Evolutionary conservation across 2,888 invertebrate genomes (phyloP).

Genomic region (Colletes collaris): DNA sequence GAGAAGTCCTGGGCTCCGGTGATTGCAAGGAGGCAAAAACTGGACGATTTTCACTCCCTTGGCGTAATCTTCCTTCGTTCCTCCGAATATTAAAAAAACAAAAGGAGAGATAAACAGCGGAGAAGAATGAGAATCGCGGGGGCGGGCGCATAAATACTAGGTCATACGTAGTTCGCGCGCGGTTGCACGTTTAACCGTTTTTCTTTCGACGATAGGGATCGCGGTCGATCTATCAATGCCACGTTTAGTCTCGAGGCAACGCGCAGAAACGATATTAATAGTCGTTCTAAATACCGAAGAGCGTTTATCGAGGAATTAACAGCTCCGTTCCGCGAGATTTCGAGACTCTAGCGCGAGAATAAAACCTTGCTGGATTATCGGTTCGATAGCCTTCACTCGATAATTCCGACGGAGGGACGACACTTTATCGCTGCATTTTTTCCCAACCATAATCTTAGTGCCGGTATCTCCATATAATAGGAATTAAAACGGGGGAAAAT

Average conservation of each 20-base stretch:
- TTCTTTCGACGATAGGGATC: constrained; percentile 49
- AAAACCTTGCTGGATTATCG: constrained; percentile 29
- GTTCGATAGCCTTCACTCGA: constrained; percentile 9
- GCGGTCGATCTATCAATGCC: constrained; percentile 52
- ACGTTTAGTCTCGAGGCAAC: constrained; percentile 36
- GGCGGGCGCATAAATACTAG: constrained; percentile 27
- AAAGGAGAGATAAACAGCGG: constrained; percentile 11
- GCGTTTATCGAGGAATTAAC: constrained; percentile 55
- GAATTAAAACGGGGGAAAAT: constrained; percentile 7
- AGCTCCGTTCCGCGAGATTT: constrained; percentile 12
- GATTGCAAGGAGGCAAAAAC: constrained; percentile 10
- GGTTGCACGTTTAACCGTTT: constrained; percentile 32
- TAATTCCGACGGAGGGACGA: neutral
- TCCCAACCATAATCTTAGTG: neutral
- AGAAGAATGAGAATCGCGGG: constrained; percentile 14
- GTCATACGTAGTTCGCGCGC: constrained; percentile 16
- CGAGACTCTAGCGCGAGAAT: constrained; percentile 8
- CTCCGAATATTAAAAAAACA: constrained; percentile 13
- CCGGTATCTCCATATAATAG: neutral
- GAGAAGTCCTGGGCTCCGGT: neutral
- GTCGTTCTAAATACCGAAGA: constrained; percentile 41
- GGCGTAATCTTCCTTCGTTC: constrained; percentile 18
- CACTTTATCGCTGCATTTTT: neutral
- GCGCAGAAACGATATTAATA: constrained; percentile 52
- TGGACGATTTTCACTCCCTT: constrained; percentile 3